A percentile compares a stretch with the other conserved stretches of the same genome.
Evolutionary conservation across 30 jellyfish, hydroid and myxozoan genomes (phyloP).

Genomic region (Hydractinia echinata): DNA sequence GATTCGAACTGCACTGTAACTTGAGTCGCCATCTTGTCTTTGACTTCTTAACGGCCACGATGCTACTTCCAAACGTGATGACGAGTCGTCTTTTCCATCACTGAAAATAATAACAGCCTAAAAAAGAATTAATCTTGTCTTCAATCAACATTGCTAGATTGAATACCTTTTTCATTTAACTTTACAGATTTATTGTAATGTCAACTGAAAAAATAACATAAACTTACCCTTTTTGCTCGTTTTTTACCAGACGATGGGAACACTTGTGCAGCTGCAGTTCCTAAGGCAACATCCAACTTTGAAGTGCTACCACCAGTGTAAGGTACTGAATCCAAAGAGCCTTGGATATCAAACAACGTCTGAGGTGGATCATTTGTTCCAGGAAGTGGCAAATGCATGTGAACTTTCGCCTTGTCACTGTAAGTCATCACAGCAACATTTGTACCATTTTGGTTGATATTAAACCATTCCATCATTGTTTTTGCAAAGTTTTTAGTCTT

Average conservation of each 20-base stretch:
- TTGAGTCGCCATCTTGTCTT: background rate
- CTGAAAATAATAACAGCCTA: constrained; percentile 79
- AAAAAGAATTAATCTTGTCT: background rate
- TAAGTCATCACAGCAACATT: constrained; percentile 87
- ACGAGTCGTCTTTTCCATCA: constrained; percentile 77
- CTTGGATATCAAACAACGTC: constrained; percentile 40
- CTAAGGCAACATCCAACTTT: constrained; percentile 77
- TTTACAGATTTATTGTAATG: background rate
- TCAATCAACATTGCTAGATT: background rate
- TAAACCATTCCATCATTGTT: constrained; percentile 50
- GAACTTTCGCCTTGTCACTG: constrained; percentile 73
- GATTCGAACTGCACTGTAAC: constrained; percentile 42
- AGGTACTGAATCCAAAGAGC: constrained; percentile 46
- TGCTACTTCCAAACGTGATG: constrained; percentile 81
- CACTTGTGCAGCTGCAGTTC: constrained; percentile 53
- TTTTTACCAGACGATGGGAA: constrained; percentile 48
- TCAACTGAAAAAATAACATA: background rate
- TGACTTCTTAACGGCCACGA: constrained; percentile 93
- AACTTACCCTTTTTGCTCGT: constrained; percentile 53
- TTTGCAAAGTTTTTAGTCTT: constrained; percentile 65
- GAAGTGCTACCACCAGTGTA: constrained; percentile 72
- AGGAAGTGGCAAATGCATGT: constrained; percentile 45
- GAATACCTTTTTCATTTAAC: background rate
- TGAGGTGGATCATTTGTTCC: constrained; percentile 23
- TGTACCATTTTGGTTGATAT: constrained; percentile 38